These are phyloP conservation scores for Leucopsar rothschildi DNA, from an alignment of 2,113 vertebrate species.

Conservation along the genomic window DNA sequence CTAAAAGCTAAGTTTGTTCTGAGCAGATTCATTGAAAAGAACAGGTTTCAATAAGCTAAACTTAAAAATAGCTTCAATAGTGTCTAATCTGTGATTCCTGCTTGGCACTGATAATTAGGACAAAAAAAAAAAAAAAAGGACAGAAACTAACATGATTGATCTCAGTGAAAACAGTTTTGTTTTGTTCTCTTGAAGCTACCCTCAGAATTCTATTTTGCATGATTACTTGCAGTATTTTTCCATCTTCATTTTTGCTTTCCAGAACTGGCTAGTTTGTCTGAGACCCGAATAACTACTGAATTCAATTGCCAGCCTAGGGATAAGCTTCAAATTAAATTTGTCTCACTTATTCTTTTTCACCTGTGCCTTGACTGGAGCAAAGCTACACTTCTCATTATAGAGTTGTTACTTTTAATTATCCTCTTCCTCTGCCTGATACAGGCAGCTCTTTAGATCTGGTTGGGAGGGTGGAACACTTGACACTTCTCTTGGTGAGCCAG, in stretches of 20 bases:
- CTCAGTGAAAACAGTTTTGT: conserved; percentile 40
- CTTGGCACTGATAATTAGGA: conserved; percentile 62
- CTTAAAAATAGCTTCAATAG: conserved; percentile 58
- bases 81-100: conserved; percentile 55
- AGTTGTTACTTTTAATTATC: neutral
- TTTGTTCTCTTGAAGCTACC: conserved; percentile 34
- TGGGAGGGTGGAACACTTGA: neutral
- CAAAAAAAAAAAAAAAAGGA: neutral
- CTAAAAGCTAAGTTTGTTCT: conserved; percentile 35
- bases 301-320: neutral
- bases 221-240: conserved; percentile 45
- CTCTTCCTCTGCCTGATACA: neutral
- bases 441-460: neutral
- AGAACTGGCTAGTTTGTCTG: neutral
- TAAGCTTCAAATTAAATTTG: neutral
- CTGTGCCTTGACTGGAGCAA: neutral
- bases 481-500: neutral
- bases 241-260: neutral
- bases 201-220: conserved; percentile 21
- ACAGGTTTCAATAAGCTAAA: conserved; percentile 41
- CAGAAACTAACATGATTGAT: conserved; percentile 46
- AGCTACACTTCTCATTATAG: neutral
- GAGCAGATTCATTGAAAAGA: conserved; percentile 37
- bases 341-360: neutral
- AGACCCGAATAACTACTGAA: neutral